A percentile compares a stretch with the other conserved stretches of the same genome.
Conservation (phyloP, 2,797 vertebrate genomes). For the Ctenosaura bakeri region DNA sequence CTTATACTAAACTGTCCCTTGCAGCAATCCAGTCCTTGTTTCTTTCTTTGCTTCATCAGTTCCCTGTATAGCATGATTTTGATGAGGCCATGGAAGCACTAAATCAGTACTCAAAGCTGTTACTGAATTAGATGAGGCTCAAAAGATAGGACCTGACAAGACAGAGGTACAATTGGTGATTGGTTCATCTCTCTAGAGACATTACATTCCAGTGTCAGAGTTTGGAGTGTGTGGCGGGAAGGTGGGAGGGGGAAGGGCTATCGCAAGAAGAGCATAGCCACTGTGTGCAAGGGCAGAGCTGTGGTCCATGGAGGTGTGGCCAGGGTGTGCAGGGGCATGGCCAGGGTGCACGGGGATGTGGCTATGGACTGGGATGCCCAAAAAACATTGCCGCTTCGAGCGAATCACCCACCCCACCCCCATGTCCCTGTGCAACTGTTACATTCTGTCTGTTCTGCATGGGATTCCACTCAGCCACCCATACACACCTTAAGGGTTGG, state of each 20-base stretch:
- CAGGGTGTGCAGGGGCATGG: no score
- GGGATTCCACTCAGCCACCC: not conserved
- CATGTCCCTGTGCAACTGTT: no score
- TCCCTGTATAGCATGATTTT: not conserved
- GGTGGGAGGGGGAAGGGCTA: no score
- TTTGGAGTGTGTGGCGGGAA: no score
- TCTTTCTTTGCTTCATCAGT: not conserved
- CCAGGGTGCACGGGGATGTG: no score
- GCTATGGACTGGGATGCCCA: no score
- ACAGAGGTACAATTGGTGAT: not conserved
- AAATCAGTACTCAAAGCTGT: not conserved
- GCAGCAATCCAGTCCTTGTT: not conserved
- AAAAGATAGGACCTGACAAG: not conserved
- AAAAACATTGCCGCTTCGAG: no score
- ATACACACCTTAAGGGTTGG: not conserved
- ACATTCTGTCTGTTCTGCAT: not conserved
- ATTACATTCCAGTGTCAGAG: no score
- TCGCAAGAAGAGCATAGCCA: no score
- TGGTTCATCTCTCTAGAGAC: not conserved
- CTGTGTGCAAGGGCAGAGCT: no score
- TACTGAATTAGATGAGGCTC: not conserved
- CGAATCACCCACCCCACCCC: no score
- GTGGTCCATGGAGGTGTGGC: no score
- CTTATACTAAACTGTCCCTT: not conserved
- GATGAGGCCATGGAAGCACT: not conserved